phyloP scores from a whole-genome alignment of 2,113 vertebrate species.

The Vulpes ferrilata region DNA sequence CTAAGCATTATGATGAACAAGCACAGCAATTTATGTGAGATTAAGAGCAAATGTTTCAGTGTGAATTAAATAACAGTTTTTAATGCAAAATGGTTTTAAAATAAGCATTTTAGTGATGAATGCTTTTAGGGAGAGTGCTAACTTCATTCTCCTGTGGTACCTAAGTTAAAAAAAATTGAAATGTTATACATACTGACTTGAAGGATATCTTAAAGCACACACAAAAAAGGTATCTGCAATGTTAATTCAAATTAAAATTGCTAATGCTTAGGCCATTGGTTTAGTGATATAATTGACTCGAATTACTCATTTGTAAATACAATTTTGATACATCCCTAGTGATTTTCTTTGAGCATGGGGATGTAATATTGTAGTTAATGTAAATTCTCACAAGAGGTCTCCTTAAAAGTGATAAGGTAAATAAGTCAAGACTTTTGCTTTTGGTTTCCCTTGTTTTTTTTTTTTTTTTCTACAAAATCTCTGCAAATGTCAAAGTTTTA shows the following conservation, averaged over 20 bases:
- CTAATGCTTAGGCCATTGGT: neutral
- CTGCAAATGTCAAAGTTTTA: neutral
- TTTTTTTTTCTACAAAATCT: neutral
- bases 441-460: neutral
- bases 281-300: neutral
- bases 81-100: constrained; percentile 2
- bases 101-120: neutral
- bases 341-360: neutral
- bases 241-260: constrained; percentile 21
- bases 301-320: neutral
- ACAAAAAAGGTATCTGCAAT: neutral
- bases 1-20: neutral
- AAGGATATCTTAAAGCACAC: neutral
- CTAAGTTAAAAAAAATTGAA: neutral
- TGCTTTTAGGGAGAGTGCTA: neutral
- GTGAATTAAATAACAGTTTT: neutral
- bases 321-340: neutral
- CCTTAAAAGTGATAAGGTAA: neutral
- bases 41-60: neutral
- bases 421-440: neutral
- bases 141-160: neutral
- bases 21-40: neutral
- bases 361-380: neutral
- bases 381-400: neutral
- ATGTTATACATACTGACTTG: constrained; percentile 17